These are phyloP conservation scores for Ibidorhyncha struthersii DNA, from an alignment of 2,113 vertebrate genomes.

Conservation along the genomic window DNA sequence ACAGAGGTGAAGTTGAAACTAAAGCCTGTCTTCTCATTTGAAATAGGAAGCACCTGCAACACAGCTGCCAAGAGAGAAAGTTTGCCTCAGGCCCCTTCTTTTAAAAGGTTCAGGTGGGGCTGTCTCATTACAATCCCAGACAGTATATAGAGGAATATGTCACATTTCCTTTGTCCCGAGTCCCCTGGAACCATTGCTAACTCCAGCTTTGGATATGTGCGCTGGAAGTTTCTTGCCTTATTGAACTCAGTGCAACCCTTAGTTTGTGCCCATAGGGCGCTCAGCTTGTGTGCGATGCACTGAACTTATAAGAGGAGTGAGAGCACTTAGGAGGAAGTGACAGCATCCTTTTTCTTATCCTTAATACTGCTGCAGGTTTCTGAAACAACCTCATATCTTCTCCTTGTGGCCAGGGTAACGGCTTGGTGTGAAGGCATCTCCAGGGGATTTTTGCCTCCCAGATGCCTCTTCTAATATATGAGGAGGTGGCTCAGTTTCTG, in stretches of 20 bases:
- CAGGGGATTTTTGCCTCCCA: not conserved
- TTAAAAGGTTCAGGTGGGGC: not conserved
- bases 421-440: not conserved
- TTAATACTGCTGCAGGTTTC: not conserved
- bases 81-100: not conserved
- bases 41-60: not conserved
- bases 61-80: not conserved
- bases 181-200: not conserved
- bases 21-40: not conserved
- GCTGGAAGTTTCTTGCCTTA: not conserved
- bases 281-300: not conserved
- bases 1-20: not conserved
- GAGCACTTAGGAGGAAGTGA: not conserved
- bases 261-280: not conserved
- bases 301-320: not conserved
- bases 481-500: not conserved
- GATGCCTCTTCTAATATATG: not conserved
- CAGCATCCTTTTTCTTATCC: not conserved
- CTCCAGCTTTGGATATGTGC: not conserved
- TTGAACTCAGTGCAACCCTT: not conserved
- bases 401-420: not conserved
- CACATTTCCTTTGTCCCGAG: not conserved
- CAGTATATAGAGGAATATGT: not conserved
- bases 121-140: not conserved
- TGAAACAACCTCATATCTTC: not conserved